These are phyloP conservation scores for Panurus biarmicus DNA, from an alignment of 2,113 vertebrate genomes.

Conservation along the genomic window DNA sequence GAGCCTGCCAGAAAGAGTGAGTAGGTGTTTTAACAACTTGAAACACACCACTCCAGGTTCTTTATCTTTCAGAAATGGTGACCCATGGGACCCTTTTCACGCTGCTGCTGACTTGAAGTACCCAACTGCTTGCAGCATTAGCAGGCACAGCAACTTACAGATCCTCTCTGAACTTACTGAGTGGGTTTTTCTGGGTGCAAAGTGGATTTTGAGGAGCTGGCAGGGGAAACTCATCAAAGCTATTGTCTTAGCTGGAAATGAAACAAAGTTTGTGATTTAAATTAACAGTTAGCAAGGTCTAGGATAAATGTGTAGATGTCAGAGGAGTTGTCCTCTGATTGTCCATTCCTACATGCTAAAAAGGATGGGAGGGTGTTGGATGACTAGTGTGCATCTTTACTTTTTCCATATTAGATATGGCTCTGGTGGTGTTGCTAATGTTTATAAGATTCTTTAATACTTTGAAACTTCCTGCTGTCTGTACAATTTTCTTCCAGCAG, in stretches of 20 bases:
- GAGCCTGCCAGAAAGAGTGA: neutral
- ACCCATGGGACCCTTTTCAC: neutral
- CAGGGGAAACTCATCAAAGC: neutral
- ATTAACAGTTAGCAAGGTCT: neutral
- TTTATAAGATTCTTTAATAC: neutral
- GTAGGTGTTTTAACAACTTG: neutral
- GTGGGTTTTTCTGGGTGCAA: neutral
- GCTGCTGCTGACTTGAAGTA: neutral
- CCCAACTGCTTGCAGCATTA: neutral
- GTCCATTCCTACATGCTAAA: neutral
- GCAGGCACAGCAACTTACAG: neutral
- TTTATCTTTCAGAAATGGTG: slow-evolving; percentile 6
- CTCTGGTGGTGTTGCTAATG: neutral
- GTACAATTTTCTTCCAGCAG: neutral
- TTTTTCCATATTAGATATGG: neutral
- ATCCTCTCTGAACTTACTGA: neutral
- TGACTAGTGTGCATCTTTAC: neutral
- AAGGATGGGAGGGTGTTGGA: fast-evolving
- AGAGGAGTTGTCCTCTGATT: neutral
- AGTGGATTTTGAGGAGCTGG: neutral
- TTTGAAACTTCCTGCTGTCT: neutral
- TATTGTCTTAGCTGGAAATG: neutral
- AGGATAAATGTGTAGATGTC: neutral
- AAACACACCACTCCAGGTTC: neutral
- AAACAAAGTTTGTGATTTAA: neutral